Base-by-base conservation (phyloP, 2,888 invertebrate genomes). In the Andricus curvator region DNA sequence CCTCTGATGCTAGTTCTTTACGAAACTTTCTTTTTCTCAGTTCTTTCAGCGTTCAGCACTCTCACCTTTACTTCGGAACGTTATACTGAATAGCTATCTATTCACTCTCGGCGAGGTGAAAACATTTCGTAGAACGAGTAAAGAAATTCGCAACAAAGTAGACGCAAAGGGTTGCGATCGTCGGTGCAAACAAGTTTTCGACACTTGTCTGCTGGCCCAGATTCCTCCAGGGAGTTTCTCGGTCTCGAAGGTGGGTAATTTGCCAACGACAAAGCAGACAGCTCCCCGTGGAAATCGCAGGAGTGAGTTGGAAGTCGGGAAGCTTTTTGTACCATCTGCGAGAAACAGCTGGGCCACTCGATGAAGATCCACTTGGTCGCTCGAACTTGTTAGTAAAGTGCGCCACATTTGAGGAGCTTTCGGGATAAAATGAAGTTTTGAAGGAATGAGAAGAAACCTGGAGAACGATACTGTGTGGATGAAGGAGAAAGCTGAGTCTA, bases 281-380 rank as follows among this genome's bases (percentile, higher is more conserved):
- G 33, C 33, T 56, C 29, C 51, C 70, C 74, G 29, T 56, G 74
- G 51, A 74, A 74, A 74, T 74, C 74, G 51, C n/a, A 29, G 9
- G n/a, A 74, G 74, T 74, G 15, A 33, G 74, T 33, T 74, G 74
- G 77, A 77, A 80, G 64, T 68, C 77, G 66, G 66, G 62, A 44
- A 78, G 68, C 78, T 80, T 83, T 83, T 81, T 78, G 78, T 77
- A 77, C 67, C 77, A 77, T 33, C 41, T 74, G 67, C 37, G 78
- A 64, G 70, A 77, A 79, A 37, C 81, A 81, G 81, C 81, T 81
- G 78, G 79, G 67, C 64, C 78, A 74, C 74, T 56, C 51, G 74
- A 74, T 74, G 51, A 74, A 74, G 74, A 74, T 74, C 33, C 74
- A 74, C 51, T 74, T 74, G 74, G 51, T 74, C 29, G 51, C 51